These are phyloP conservation scores for Scelioninae gen. 1 DNA, from an alignment of 2,888 invertebrate species.

Conservation along the genomic window DNA sequence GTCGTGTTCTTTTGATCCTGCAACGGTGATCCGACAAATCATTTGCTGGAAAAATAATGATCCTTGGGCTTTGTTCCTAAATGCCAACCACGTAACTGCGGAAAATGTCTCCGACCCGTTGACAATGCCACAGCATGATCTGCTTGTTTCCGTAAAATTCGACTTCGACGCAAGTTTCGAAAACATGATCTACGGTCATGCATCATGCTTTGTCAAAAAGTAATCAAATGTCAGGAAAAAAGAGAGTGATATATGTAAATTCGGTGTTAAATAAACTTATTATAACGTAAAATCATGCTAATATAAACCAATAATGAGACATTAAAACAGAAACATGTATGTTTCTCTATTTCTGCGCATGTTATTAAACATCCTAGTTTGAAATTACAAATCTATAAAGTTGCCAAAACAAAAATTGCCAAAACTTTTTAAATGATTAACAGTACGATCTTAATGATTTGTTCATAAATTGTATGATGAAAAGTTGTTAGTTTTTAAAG, in stretches of 20 bases:
- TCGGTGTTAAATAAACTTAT: too few species aligned
- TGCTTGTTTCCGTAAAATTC: constrained; percentile 30
- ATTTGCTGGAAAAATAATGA: constrained; percentile 42
- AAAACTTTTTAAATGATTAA: too few species aligned
- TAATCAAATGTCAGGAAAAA: not conserved
- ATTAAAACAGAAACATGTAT: too few species aligned
- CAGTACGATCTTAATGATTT: too few species aligned
- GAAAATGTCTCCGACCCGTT: constrained; percentile 20
- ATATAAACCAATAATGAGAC: not conserved
- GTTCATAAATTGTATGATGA: too few species aligned
- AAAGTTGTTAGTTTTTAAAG: too few species aligned
- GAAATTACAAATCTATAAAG: too few species aligned
- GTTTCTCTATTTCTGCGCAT: too few species aligned
- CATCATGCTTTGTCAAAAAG: not conserved
- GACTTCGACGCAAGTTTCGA: constrained; percentile 11
- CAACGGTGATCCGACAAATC: constrained; percentile 39
- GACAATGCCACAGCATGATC: constrained; percentile 32
- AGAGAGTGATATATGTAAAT: not conserved
- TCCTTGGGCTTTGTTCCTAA: constrained; percentile 21
- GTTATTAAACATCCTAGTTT: too few species aligned
- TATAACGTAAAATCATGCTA: not conserved
- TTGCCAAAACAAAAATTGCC: too few species aligned
- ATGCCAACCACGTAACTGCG: constrained; percentile 29
- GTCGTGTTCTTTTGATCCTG: constrained; percentile 6
- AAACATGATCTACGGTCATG: constrained; percentile 21